Evolutionary conservation across 1,140 invertebrate genomes (phyloP).

Genomic region (Ceratitis capitata): DNA sequence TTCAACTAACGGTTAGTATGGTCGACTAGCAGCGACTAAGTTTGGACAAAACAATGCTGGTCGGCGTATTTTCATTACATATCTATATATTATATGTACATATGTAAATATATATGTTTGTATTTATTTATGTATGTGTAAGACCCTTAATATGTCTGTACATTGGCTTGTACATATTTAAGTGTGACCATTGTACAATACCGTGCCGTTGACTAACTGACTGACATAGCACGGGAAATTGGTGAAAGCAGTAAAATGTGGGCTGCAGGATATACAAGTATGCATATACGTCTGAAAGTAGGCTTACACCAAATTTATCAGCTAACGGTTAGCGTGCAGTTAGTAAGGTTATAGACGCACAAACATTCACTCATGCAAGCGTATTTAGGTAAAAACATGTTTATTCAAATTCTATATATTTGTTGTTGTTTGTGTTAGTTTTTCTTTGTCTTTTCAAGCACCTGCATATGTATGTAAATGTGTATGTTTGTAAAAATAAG

Average conservation of each 20-base stretch:
- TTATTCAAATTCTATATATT: slow-evolving; percentile 4
- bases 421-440: background rate
- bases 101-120: background rate
- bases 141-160: background rate
- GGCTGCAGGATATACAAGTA: background rate
- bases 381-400: background rate
- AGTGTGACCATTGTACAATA: background rate
- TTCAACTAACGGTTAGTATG: slow-evolving; percentile 6
- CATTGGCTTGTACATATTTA: background rate
- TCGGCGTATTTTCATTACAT: background rate
- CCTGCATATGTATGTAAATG: too few relatives aligned
- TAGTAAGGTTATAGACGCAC: background rate
- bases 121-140: background rate
- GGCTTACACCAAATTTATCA: slow-evolving; percentile 20
- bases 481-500: too few relatives aligned
- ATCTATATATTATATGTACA: background rate
- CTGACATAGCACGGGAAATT: slow-evolving; percentile 29
- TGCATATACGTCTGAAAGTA: background rate
- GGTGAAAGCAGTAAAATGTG: slow-evolving; percentile 22
- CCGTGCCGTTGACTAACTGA: background rate
- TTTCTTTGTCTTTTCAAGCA: background rate
- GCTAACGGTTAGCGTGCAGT: slow-evolving; percentile 10
- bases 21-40: slow-evolving; percentile 26
- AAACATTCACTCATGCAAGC: background rate
- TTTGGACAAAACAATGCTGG: background rate